phyloP scores from a whole-genome alignment of 2,113 vertebrate species.

The Scatophagus argus region DNA sequence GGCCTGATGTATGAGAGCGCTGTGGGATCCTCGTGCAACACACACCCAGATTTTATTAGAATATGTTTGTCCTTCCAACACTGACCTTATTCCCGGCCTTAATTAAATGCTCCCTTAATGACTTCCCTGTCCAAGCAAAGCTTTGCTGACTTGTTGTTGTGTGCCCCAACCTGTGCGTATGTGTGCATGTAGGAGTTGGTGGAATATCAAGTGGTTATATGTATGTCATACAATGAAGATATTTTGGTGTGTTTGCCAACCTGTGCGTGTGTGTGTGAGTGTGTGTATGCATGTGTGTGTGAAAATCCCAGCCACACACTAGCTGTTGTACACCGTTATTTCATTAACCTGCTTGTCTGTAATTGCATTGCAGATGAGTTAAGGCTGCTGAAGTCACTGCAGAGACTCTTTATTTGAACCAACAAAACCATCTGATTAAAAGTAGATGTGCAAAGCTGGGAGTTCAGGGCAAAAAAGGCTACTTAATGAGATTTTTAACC shows the following conservation, averaged over 20 bases:
- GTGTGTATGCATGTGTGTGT: constrained; percentile 5
- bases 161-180: not conserved
- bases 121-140: constrained; percentile 75
- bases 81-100: constrained; percentile 84
- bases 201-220: constrained; percentile 23
- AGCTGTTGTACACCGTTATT: constrained; percentile 73
- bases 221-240: constrained; percentile 29
- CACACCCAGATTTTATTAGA: constrained; percentile 78
- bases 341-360: constrained; percentile 79
- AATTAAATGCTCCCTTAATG: constrained; percentile 85
- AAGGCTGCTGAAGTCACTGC: constrained; percentile 63
- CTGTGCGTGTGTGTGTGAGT: not conserved
- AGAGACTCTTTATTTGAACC: constrained; percentile 76
- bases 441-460: constrained; percentile 63
- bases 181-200: constrained; percentile 28
- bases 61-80: constrained; percentile 85
- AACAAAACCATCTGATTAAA: constrained; percentile 77
- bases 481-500: constrained; percentile 81
- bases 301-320: constrained; percentile 32
- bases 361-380: constrained; percentile 81
- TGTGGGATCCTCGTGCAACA: constrained; percentile 64
- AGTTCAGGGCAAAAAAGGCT: constrained; percentile 56
- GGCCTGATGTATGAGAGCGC: constrained; percentile 69
- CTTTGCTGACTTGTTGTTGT: constrained; percentile 67
- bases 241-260: constrained; percentile 14